Evolutionary conservation across 2,797 vertebrate genomes (phyloP).

Genomic region (Sciurus vulgaris): DNA sequence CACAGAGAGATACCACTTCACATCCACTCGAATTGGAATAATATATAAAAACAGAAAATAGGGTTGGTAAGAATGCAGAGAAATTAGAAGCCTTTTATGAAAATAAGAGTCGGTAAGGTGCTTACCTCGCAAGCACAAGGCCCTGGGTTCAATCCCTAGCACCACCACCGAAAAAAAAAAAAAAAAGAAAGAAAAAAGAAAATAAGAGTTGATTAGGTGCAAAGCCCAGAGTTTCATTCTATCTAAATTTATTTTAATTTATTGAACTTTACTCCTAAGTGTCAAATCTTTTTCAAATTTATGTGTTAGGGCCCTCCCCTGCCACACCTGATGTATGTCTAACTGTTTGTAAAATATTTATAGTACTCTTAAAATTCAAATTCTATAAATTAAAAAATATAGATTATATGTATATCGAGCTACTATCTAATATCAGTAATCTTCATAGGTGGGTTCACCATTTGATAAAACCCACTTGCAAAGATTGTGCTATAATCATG

Average conservation of each 20-base stretch:
- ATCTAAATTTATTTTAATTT: background rate
- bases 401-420: background rate
- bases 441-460: conserved; percentile 88
- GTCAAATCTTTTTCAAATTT: background rate
- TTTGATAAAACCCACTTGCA: conserved; percentile 88
- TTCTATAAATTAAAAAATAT: conserved; percentile 40
- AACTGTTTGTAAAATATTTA: conserved; percentile 82
- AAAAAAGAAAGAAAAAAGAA: background rate
- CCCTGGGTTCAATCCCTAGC: no score
- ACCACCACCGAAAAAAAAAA: background rate
- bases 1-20: background rate
- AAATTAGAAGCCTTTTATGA: background rate
- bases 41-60: background rate
- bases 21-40: background rate
- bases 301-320: background rate
- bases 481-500: conserved; percentile 54
- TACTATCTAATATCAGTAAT: conserved; percentile 88
- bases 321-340: background rate
- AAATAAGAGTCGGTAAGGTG: background rate
- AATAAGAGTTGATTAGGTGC: background rate
- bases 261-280: background rate
- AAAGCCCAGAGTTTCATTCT: background rate
- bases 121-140: no score
- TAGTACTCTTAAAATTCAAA: conserved; percentile 79
- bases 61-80: background rate